These are phyloP conservation scores for Steinernema scapterisci DNA, from an alignment of 2,888 invertebrate genomes.

Conservation along the genomic window DNA sequence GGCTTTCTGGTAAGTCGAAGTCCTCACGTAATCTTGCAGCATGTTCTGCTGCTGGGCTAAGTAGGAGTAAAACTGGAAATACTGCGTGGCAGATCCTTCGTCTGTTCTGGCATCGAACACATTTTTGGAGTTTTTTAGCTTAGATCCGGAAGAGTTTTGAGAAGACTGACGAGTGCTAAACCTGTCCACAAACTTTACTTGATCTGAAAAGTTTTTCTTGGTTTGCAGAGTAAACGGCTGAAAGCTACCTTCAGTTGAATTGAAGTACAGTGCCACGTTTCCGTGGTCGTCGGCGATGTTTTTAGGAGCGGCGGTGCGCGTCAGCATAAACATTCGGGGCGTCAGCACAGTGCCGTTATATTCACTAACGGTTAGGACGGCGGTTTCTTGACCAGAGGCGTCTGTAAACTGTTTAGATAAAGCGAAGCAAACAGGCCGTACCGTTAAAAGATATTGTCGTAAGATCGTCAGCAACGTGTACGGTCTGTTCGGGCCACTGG, in stretches of 20 bases:
- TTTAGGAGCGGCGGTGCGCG: background rate
- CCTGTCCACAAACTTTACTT: background rate
- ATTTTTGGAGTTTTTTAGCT: background rate
- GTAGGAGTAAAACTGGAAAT: conserved; percentile 98
- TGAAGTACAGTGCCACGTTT: conserved; percentile 13
- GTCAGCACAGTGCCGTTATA: conserved; percentile 12
- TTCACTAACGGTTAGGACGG: background rate
- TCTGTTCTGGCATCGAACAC: conserved; percentile 94
- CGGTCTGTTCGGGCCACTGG: background rate
- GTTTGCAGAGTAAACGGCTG: too few species aligned
- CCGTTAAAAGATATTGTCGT: background rate
- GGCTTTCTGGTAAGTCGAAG: conserved; percentile 96
- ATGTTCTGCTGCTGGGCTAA: conserved; percentile 99
- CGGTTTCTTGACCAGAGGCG: background rate
- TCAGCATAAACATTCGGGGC: conserved; percentile 14
- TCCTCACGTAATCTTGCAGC: conserved; percentile 99
- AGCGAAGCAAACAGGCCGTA: background rate
- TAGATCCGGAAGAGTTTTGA: background rate
- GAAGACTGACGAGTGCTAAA: background rate
- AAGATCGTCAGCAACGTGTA: conserved; percentile 6
- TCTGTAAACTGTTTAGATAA: background rate
- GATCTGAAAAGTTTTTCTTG: background rate
- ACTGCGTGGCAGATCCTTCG: conserved; percentile 96
- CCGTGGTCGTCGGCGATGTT: background rate
- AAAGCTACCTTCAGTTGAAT: background rate